Base-by-base conservation (phyloP, 2,797 vertebrate species). In the Molossus alvarezi region DNA sequence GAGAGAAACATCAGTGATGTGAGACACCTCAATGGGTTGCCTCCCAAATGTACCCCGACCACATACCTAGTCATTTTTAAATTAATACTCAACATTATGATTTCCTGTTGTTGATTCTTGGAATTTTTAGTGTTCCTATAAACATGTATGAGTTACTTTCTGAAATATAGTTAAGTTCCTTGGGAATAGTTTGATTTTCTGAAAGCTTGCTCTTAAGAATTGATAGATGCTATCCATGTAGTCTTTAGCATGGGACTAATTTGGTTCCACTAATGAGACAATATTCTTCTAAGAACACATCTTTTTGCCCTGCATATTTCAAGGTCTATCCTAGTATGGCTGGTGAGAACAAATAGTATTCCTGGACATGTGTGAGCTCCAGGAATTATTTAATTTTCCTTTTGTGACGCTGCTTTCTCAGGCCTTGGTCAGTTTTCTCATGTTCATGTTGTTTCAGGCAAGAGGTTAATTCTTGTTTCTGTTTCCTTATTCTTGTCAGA, bases 111-210 rank as follows among this genome's bases (percentile, higher is more conserved):
- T 67, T 53, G 8, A 60, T 88, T 84, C 45, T 21, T 33, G 41
- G 51, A 79, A 73, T 73, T 53, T 91, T 18, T 60, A 73, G 3
- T 73, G 62, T 93, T 84, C 27, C 58, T 73, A 12, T 41, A 64
- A 83, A 80, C 57, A 89, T 73, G 33, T 51, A 27, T 55, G 33
- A 33, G 8, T 76, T 57, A 51, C 81, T 92, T 92, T 71, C 25
- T 88, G 41, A 20, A 77, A 71, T 23, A 76, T 20, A 67, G 8
- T 90, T 81, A 81, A 17, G 9, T 73, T 81, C 51, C 51, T 58
- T 51, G 37, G 73, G 48, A 87, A 37, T 23, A 80, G 72, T 53
- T 41, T 90, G 29, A 91, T 95, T 95, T 14, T 72, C 58, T 58
- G 76, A 69, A 67, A 75, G 15, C 11, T 72, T 95, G 20, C 10